Evolutionary conservation across 2,888 invertebrate species (phyloP).

Genomic region (Morpho helenor): DNA sequence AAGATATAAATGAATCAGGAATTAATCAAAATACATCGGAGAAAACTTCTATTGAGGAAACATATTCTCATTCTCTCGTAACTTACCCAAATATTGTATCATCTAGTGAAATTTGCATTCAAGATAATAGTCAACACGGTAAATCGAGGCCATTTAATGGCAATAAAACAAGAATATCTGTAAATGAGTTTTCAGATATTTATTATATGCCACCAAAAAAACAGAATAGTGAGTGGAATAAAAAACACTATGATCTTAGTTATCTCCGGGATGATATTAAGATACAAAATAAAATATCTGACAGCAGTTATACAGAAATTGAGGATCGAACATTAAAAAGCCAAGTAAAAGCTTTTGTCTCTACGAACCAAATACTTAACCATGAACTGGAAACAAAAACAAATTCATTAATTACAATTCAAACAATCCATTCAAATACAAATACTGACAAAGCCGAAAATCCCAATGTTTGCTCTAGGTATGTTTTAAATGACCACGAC

Average conservation of each 20-base stretch:
- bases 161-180: constrained; percentile 11
- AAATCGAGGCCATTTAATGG: constrained; percentile 10
- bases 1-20: background rate
- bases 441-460: too few species aligned
- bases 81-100: constrained; percentile 47
- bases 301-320: background rate
- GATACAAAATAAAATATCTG: background rate
- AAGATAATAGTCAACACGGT: constrained; percentile 3
- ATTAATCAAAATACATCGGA: background rate
- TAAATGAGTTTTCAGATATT: constrained; percentile 25
- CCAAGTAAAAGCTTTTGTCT: background rate
- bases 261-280: background rate
- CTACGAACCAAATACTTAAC: background rate
- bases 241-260: background rate
- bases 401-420: background rate
- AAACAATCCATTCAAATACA: background rate
- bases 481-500: too few species aligned
- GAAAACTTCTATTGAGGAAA: constrained; percentile 10
- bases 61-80: constrained; percentile 35
- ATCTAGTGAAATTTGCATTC: constrained; percentile 26
- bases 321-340: background rate
- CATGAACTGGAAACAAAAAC: background rate
- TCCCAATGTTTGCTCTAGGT: too few species aligned
- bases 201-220: constrained; percentile 42
- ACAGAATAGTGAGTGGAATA: background rate